phyloP scores from a whole-genome alignment of 2,113 vertebrate genomes.

The Columbina picui region DNA sequence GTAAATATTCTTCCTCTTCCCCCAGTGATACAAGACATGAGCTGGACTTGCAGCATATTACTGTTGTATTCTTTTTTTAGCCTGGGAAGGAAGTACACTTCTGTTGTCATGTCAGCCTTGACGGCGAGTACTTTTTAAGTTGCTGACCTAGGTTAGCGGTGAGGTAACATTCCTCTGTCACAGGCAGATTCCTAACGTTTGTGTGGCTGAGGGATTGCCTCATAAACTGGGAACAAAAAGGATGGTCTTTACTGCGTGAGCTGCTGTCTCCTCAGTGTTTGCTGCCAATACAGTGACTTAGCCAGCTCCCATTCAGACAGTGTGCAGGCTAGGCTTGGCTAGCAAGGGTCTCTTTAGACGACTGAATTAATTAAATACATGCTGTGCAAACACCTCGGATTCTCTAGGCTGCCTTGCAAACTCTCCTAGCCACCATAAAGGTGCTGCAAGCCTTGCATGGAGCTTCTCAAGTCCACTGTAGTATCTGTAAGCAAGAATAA shows the following conservation, averaged over 20 bases:
- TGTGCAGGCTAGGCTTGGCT: neutral
- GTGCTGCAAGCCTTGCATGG: neutral
- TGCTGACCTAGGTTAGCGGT: neutral
- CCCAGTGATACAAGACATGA: neutral
- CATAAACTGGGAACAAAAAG: neutral
- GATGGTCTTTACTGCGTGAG: neutral
- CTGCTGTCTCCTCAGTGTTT: neutral
- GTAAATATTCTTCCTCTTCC: neutral
- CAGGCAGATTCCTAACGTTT: neutral
- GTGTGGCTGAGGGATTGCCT: neutral
- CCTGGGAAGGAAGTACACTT: neutral
- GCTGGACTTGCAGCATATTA: neutral
- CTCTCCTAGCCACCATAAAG: neutral
- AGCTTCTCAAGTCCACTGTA: neutral
- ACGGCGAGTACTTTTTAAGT: neutral
- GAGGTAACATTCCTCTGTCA: neutral
- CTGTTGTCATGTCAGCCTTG: neutral
- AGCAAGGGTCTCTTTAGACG: neutral
- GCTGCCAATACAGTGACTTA: neutral
- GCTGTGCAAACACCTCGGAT: rapidly evolving
- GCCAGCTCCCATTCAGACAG: neutral
- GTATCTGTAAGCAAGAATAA: neutral
- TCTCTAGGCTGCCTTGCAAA: neutral
- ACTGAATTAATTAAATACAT: neutral
- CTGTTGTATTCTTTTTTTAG: neutral